Evolutionary conservation across 2,888 invertebrate species (phyloP), one percentile per base, ranked within the genome.

Genomic region (Dexiosoma caninum): DNA sequence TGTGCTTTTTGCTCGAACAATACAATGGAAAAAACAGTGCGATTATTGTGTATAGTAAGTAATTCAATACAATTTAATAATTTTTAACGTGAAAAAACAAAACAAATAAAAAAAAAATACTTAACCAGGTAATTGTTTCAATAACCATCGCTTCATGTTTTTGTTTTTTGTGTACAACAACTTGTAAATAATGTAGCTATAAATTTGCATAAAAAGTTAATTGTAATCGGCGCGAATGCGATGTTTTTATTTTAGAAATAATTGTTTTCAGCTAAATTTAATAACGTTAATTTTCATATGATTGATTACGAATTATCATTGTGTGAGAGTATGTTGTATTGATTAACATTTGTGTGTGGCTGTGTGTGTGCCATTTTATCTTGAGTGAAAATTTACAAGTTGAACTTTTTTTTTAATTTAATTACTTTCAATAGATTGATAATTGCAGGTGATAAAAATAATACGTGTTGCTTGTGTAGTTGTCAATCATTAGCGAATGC

Each of bases 261-360:
- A 64, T 64, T 35, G 19, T 44, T 72, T 42, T 27, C 32, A 32
- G 32, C 32, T 42, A 42, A 71, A 79, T 74, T 75, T 70, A 80
- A 80, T 80, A 71, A 80, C 53, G 46, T 70, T 80, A 71, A 76
- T 71, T 80, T 71, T 32, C 71, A 44, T 40, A 55, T 71, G 80
- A 80, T 76, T 80, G 76, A 80, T 76, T 71, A 37, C 46, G 32
- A 44, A 62, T 40, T 19, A 55, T 21, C 7, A 10, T 37, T 44
- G 44, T n/a, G n/a, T n/a, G n/a, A n/a, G n/a, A n/a, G n/a, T 14
- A 51, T 16, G 9, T 7, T 3, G 23, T 1, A 44, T 32, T 8
- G 8, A 32, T 30, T 23, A 1, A 23, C 30, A 14, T 42, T 8
- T 21, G 0, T 55, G 19, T 42, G 1, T 51, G 23, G 0, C 23